Percentiles rank a stretch among this genome's conserved stretches.
Evolutionary conservation across 1,140 invertebrate genomes (phyloP).

Genomic region (Calosoma granatense): DNA sequence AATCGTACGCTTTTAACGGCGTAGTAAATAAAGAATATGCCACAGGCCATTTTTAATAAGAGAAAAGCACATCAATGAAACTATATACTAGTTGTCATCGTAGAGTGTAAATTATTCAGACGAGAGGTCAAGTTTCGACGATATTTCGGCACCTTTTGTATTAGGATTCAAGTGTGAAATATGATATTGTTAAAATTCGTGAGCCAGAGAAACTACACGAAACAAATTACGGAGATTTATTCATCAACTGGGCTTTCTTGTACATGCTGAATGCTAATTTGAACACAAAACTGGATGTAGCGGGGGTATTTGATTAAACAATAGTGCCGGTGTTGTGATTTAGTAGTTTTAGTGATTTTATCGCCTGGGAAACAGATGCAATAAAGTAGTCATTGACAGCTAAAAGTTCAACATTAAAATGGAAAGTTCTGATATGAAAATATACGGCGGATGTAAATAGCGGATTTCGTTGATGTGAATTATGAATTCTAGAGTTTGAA

Average conservation of each 20-base stretch:
- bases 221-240: neutral
- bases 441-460: no score
- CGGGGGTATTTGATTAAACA: no score
- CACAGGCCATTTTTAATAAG: neutral
- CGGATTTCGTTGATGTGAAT: no score
- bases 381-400: no score
- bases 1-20: neutral
- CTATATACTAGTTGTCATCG: neutral
- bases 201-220: neutral
- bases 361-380: no score
- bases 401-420: no score
- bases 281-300: no score
- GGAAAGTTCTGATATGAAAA: no score
- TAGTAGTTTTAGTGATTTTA: no score
- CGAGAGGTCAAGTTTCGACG: neutral
- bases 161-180: neutral
- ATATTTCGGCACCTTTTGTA: neutral
- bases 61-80: no score
- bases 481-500: no score
- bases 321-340: no score
- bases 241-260: neutral
- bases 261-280: neutral
- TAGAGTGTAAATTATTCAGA: neutral
- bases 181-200: neutral
- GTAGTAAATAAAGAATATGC: neutral